phyloP scores from a whole-genome alignment of 2,113 vertebrate genomes.

The Furnarius figulus region DNA sequence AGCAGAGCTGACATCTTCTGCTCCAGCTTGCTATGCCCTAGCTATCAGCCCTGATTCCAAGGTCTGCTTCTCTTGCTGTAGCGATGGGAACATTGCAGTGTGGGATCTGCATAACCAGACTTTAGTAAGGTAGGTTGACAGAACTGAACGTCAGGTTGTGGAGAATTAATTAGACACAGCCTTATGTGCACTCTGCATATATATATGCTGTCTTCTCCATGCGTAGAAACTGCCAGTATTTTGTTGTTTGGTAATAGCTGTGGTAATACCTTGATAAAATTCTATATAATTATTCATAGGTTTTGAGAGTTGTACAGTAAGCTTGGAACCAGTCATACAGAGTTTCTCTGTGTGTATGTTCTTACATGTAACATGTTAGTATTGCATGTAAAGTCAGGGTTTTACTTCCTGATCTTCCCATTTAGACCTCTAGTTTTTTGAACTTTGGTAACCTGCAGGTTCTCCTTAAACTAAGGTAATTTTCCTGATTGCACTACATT shows the following conservation, averaged over 20 bases:
- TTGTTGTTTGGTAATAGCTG: neutral
- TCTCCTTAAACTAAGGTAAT: neutral
- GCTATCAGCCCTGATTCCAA: constrained; percentile 88
- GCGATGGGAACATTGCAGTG: constrained; percentile 85
- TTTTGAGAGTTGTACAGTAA: neutral
- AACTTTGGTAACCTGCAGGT: neutral
- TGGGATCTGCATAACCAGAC: constrained; percentile 90
- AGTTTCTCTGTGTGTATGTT: neutral
- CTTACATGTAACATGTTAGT: neutral
- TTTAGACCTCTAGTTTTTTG: neutral
- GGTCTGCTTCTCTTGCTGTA: constrained; percentile 88
- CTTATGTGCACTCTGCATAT: neutral
- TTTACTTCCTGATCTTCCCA: neutral
- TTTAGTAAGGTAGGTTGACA: constrained; percentile 78
- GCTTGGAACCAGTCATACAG: neutral
- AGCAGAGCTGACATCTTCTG: constrained; percentile 85
- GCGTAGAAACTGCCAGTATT: neutral
- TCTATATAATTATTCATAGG: neutral
- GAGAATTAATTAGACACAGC: neutral
- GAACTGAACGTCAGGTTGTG: neutral
- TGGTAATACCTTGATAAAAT: neutral
- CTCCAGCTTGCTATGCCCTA: constrained; percentile 85
- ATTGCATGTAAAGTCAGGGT: neutral
- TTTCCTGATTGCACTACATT: neutral
- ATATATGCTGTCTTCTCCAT: neutral